These are phyloP conservation scores for Picathartes gymnocephalus DNA, from an alignment of 2,113 vertebrate species.

Conservation along the genomic window DNA sequence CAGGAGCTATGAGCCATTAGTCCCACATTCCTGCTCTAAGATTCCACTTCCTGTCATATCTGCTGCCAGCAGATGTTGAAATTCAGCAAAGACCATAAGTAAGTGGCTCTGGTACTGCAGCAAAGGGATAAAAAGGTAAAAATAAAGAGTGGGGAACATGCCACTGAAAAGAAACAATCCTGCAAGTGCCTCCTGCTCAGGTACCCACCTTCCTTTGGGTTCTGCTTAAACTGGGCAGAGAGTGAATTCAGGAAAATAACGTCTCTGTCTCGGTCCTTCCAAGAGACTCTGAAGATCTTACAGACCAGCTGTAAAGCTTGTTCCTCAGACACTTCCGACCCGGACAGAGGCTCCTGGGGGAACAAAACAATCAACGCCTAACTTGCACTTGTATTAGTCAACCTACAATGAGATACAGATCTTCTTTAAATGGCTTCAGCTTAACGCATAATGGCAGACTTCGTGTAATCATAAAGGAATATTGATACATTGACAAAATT, in stretches of 20 bases:
- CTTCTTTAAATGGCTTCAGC: neutral
- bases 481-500: too few relatives aligned
- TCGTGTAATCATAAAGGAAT: neutral
- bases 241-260: constrained; percentile 94
- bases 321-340: constrained; percentile 91
- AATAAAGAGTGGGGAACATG: neutral
- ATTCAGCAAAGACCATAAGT: neutral
- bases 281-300: constrained; percentile 98
- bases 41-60: neutral
- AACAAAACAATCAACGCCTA: neutral
- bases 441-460: neutral
- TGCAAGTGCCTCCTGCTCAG: neutral
- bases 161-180: neutral
- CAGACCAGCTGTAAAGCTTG: constrained; percentile 97
- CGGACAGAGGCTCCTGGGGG: constrained; percentile 79
- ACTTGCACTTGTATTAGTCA: neutral
- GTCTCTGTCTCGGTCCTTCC: constrained; percentile 96
- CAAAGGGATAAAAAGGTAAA: neutral
- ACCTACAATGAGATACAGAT: neutral
- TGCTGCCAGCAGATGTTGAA: neutral
- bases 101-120: neutral
- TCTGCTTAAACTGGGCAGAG: constrained; percentile 91
- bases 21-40: neutral
- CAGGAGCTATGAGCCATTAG: neutral
- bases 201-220: constrained; percentile 86